A percentile compares a stretch with the other conserved stretches of the same genome.
Evolutionary conservation across 2,113 vertebrate genomes (phyloP).

Genomic region (Albula goreensis): DNA sequence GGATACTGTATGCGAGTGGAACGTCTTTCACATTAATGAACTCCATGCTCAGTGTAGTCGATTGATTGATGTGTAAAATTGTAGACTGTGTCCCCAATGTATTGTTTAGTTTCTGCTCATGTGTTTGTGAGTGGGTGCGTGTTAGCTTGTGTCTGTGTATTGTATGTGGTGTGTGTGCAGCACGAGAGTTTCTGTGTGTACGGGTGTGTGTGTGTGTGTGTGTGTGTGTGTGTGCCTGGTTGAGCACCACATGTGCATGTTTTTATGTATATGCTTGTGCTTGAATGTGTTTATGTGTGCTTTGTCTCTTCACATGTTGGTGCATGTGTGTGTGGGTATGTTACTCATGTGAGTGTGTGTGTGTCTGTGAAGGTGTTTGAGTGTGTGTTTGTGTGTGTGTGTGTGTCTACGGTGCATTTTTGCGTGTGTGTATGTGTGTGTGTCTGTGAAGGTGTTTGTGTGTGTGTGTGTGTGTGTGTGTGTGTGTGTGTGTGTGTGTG

Average conservation of each 20-base stretch:
- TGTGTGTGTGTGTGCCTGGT: neutral
- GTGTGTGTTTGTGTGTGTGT: neutral
- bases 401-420: too few relatives aligned
- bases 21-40: neutral
- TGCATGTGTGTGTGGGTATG: neutral
- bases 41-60: neutral
- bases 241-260: neutral
- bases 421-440: neutral
- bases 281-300: constrained; percentile 2
- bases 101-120: neutral
- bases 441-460: neutral
- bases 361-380: neutral
- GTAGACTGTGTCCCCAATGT: too few relatives aligned
- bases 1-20: neutral
- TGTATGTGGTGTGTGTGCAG: too few relatives aligned
- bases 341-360: neutral
- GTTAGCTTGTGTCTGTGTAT: neutral
- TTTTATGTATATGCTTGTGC: neutral
- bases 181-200: neutral
- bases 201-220: constrained; percentile 4
- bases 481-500: neutral
- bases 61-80: neutral
- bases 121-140: neutral
- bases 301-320: neutral
- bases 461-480: constrained; percentile 16